Percentiles rank a stretch among this genome's conserved stretches.
These are phyloP conservation scores for Drosophila kikkawai DNA, from an alignment of 1,140 invertebrate genomes.

Conservation along the genomic window DNA sequence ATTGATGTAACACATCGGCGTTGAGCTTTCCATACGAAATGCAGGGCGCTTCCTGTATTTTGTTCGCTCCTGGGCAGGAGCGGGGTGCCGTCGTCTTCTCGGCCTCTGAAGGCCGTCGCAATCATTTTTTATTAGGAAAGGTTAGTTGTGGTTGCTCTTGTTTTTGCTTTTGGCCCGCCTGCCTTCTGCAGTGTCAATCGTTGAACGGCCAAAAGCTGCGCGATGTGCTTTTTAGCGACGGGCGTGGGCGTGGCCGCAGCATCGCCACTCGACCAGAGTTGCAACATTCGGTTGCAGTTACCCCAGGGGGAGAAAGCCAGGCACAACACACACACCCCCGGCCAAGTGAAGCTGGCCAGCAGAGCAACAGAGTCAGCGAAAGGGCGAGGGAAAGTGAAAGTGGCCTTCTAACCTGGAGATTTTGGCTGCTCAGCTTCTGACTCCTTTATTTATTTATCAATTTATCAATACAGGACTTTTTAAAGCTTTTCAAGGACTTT, in stretches of 20 bases:
- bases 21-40: constrained; percentile 56
- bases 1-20: constrained; percentile 43
- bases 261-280: constrained; percentile 33
- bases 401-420: constrained; percentile 18
- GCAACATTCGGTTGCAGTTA: constrained; percentile 52
- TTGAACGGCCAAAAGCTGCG: constrained; percentile 55
- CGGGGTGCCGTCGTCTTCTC: constrained; percentile 22
- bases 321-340: constrained; percentile 7
- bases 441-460: constrained; percentile 4
- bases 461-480: background rate
- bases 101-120: constrained; percentile 70
- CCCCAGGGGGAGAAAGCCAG: constrained; percentile 21
- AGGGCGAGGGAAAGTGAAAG: constrained; percentile 14
- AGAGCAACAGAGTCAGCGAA: constrained; percentile 5
- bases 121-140: constrained; percentile 79
- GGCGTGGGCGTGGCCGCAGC: constrained; percentile 53
- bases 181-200: constrained; percentile 40
- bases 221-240: constrained; percentile 66
- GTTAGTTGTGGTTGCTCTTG: constrained; percentile 74
- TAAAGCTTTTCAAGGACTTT: background rate
- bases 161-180: constrained; percentile 34
- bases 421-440: background rate
- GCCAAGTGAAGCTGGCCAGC: constrained; percentile 13
- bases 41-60: constrained; percentile 48
- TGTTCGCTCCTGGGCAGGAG: constrained; percentile 11